phyloP scores from a whole-genome alignment of 2,113 vertebrate species.

The Indicator indicator region DNA sequence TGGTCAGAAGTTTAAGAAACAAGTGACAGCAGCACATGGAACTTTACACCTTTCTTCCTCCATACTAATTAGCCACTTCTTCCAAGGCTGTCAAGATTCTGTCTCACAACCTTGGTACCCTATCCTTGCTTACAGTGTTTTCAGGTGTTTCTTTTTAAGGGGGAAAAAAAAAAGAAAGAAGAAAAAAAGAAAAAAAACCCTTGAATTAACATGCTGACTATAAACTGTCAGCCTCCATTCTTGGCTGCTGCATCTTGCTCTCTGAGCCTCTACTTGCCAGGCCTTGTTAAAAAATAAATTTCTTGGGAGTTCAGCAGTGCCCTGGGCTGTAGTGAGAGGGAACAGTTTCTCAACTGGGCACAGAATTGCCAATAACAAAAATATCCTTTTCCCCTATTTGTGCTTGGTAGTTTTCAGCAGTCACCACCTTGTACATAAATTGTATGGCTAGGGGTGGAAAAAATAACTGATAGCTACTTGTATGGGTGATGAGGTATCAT shows the following conservation, averaged over 20 bases:
- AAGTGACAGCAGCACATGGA: not conserved
- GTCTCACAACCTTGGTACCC: not conserved
- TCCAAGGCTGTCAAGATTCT: not conserved
- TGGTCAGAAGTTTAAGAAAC: not conserved
- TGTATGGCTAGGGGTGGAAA: not conserved
- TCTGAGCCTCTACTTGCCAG: not conserved
- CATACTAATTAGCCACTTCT: not conserved
- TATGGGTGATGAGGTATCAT: not conserved
- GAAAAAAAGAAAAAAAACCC: not conserved
- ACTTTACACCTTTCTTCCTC: not conserved
- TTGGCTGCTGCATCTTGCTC: not conserved
- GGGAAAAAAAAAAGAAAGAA: not conserved
- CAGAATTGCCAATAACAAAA: conserved; percentile 3
- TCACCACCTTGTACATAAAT: not conserved
- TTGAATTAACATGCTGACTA: not conserved
- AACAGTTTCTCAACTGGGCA: not conserved
- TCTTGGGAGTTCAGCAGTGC: not conserved
- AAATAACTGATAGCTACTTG: not conserved
- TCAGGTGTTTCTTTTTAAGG: not conserved
- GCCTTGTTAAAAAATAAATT: not conserved
- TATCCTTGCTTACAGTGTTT: not conserved
- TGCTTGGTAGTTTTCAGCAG: not conserved
- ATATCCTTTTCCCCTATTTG: not conserved
- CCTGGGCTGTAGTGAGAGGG: not conserved
- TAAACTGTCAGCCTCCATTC: not conserved